Conservation (phyloP, 2,888 invertebrate species). For the Plutella xylostella region DNA sequence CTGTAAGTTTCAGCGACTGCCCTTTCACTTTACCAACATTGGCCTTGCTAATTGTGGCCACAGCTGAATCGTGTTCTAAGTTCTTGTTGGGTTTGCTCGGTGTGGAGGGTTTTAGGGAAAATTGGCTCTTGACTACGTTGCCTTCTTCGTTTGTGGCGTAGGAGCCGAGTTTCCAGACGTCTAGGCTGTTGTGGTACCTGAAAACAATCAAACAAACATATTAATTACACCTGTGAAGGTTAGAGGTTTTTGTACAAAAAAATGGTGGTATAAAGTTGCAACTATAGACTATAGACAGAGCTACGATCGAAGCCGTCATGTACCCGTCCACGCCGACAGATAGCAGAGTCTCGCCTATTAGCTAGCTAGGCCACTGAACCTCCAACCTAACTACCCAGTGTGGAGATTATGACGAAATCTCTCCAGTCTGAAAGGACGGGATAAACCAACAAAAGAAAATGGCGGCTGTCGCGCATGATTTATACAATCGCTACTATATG, state of each 20-base stretch:
- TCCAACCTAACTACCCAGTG: too few species aligned
- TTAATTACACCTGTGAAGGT: too few species aligned
- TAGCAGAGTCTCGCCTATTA: constrained; percentile 73
- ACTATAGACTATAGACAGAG: too few species aligned
- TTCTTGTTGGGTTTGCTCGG: constrained; percentile 22
- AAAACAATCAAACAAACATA: too few species aligned
- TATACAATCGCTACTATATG: too few species aligned
- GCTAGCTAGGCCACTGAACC: constrained; percentile 75
- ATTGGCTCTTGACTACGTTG: constrained; percentile 32
- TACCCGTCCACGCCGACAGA: constrained; percentile 88
- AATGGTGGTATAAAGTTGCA: too few species aligned
- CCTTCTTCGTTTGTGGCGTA: constrained; percentile 73
- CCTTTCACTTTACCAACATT: constrained; percentile 24
- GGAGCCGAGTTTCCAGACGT: constrained; percentile 65
- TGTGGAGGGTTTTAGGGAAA: too few species aligned
- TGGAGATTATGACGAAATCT: too few species aligned
- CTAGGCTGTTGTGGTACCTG: constrained; percentile 66
- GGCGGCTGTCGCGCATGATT: too few species aligned
- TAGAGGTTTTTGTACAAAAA: too few species aligned
- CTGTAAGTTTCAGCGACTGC: constrained; percentile 43
- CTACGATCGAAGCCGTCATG: constrained; percentile 77
- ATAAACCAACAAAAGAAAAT: too few species aligned
- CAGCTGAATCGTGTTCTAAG: constrained; percentile 41
- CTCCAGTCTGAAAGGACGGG: too few species aligned
- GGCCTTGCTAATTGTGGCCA: constrained; percentile 27